phyloP scores from a whole-genome alignment of 2,888 invertebrate species.

The Epinotia brunnichana region DNA sequence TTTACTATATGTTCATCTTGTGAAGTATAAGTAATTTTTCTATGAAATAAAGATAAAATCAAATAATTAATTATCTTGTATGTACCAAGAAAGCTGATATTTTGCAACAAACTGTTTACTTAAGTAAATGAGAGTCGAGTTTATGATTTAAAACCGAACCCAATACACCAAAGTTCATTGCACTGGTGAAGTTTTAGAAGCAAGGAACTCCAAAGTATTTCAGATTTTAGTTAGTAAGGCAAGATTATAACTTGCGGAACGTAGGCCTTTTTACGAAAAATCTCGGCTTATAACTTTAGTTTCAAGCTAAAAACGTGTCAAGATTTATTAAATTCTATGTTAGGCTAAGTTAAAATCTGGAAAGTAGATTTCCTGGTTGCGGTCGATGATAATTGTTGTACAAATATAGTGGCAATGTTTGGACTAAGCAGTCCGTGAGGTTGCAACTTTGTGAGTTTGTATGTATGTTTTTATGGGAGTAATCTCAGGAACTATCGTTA shows the following conservation, averaged over 20 bases:
- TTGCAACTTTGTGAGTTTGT: no score
- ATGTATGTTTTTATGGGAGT: no score
- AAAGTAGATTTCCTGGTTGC: neutral
- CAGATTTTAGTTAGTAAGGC: slow-evolving; percentile 23
- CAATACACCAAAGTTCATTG: neutral
- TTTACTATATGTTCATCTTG: no score
- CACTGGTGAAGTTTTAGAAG: neutral
- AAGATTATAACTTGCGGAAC: slow-evolving; percentile 26
- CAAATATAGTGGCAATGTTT: no score
- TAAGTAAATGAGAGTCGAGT: neutral
- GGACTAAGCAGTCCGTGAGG: no score
- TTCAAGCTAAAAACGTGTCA: slow-evolving; percentile 18
- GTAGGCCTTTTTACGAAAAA: slow-evolving; percentile 19
- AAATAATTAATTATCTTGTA: no score
- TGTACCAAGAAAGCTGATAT: no score
- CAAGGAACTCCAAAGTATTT: slow-evolving; percentile 8
- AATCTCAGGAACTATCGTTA: no score
- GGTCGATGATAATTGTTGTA: no score
- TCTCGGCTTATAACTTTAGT: slow-evolving; percentile 27
- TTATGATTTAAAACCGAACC: neutral
- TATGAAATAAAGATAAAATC: no score
- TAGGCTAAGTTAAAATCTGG: neutral
- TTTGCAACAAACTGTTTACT: no score
- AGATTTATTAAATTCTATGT: slow-evolving; percentile 15
- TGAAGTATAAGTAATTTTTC: no score